phyloP scores from a whole-genome alignment of 2,888 invertebrate genomes.

The Tachystola acroxantha region DNA sequence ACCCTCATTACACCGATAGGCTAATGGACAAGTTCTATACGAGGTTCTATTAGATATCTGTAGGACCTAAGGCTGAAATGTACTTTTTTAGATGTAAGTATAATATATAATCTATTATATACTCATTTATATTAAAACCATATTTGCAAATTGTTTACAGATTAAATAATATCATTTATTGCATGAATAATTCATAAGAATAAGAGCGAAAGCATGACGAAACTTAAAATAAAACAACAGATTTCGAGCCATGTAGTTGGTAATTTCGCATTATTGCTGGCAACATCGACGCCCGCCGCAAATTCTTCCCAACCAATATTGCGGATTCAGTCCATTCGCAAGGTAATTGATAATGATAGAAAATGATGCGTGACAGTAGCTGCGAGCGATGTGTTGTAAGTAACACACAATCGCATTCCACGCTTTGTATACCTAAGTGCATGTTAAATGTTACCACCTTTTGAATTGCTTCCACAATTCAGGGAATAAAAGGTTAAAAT shows the following conservation, averaged over 20 bases:
- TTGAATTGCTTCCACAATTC: slow-evolving; percentile 9
- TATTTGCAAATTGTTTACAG: too few species aligned
- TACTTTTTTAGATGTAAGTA: too few species aligned
- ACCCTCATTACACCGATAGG: too few species aligned
- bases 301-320: slow-evolving; percentile 43
- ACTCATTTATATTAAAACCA: too few species aligned
- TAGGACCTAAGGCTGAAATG: too few species aligned
- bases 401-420: slow-evolving; percentile 39
- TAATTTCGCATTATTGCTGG: slow-evolving; percentile 35
- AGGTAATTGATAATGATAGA: slow-evolving; percentile 70
- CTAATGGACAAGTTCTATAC: too few species aligned
- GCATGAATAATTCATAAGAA: too few species aligned
- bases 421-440: slow-evolving; percentile 34
- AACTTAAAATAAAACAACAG: slow-evolving; percentile 11
- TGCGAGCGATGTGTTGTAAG: slow-evolving; percentile 55
- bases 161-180: too few species aligned
- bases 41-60: too few species aligned
- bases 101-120: too few species aligned
- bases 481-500: slow-evolving; percentile 12
- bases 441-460: slow-evolving; percentile 30
- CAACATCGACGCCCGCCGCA: slow-evolving; percentile 37
- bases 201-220: slow-evolving; percentile 8
- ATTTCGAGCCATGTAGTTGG: slow-evolving; percentile 8
- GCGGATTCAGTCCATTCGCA: slow-evolving; percentile 43
- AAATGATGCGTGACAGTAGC: slow-evolving; percentile 74